Conservation (phyloP, 1,140 invertebrate species). For the Teleopsis dalmanni region DNA sequence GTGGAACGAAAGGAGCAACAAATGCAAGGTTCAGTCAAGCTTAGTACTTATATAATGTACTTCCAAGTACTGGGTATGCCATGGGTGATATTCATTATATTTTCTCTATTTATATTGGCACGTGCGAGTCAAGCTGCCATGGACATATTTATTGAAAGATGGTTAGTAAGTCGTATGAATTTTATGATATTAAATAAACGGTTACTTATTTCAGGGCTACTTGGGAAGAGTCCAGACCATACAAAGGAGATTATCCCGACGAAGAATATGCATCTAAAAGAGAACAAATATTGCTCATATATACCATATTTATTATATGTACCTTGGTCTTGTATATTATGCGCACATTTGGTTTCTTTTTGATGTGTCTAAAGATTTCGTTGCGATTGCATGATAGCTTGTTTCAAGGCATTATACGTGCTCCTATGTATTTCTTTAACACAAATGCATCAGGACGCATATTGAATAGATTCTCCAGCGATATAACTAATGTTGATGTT, state of each 20-base stretch:
- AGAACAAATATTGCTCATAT: slow-evolving; percentile 21
- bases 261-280: slow-evolving; percentile 23
- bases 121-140: slow-evolving; percentile 61
- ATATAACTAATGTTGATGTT: slow-evolving; percentile 79
- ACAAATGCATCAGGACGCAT: slow-evolving; percentile 74
- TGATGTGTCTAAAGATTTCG: slow-evolving; percentile 71
- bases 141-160: slow-evolving; percentile 71
- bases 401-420: slow-evolving; percentile 71
- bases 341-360: slow-evolving; percentile 66
- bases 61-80: slow-evolving; percentile 59
- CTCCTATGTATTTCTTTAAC: slow-evolving; percentile 84
- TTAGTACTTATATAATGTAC: slow-evolving; percentile 58
- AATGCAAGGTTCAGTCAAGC: slow-evolving; percentile 42
- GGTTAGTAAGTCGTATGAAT: slow-evolving; percentile 44
- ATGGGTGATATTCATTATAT: slow-evolving; percentile 50
- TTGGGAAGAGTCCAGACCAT: slow-evolving; percentile 38
- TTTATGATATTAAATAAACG: background rate
- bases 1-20: slow-evolving; percentile 43
- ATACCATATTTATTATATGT: slow-evolving; percentile 26
- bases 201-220: slow-evolving; percentile 23
- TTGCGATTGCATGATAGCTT: slow-evolving; percentile 73
- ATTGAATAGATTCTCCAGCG: slow-evolving; percentile 79
- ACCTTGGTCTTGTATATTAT: slow-evolving; percentile 40
- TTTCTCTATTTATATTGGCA: slow-evolving; percentile 56
- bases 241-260: slow-evolving; percentile 19